Percentiles rank a stretch among this genome's conserved stretches.
These are phyloP conservation scores for Hucho hucho DNA, from an alignment of 2,113 vertebrate species.

Conservation along the genomic window DNA sequence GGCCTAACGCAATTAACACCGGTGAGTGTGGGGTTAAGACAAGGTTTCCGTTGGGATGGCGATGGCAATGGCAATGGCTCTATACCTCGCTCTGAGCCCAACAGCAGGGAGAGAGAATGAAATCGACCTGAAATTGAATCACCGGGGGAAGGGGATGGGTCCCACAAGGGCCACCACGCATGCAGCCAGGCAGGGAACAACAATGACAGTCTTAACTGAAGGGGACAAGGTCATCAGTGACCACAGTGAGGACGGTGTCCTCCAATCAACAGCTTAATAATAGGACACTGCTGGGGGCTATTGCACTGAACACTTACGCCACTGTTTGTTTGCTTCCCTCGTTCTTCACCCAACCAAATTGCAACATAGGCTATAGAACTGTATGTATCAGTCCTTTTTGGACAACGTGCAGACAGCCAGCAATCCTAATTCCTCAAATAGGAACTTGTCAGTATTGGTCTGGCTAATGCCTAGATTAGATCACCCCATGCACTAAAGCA, in stretches of 20 bases:
- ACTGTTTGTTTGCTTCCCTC: background rate
- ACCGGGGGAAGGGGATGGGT: conserved; percentile 63
- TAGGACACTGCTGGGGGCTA: background rate
- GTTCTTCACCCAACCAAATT: no score
- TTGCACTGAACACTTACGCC: background rate
- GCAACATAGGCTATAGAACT: background rate
- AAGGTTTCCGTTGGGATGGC: conserved; percentile 82
- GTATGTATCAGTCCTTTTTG: background rate
- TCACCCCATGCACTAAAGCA: background rate
- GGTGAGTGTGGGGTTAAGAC: conserved; percentile 78
- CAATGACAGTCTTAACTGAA: conserved; percentile 11
- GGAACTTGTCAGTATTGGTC: background rate
- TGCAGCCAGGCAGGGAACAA: background rate
- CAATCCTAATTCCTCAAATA: background rate
- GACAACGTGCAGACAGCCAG: background rate
- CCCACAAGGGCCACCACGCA: conserved; percentile 23
- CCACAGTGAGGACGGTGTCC: conserved; percentile 8
- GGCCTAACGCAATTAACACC: conserved; percentile 91
- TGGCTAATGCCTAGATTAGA: conserved; percentile 7
- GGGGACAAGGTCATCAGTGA: conserved; percentile 20
- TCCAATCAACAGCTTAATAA: conserved; percentile 6
- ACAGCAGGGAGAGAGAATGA: conserved; percentile 55
- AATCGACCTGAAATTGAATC: conserved; percentile 81
- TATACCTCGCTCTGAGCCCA: conserved; percentile 66
- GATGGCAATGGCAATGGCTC: no score